Base-by-base conservation (phyloP, 2,797 vertebrate species). In the Microctenopoma lineatum region DNA sequence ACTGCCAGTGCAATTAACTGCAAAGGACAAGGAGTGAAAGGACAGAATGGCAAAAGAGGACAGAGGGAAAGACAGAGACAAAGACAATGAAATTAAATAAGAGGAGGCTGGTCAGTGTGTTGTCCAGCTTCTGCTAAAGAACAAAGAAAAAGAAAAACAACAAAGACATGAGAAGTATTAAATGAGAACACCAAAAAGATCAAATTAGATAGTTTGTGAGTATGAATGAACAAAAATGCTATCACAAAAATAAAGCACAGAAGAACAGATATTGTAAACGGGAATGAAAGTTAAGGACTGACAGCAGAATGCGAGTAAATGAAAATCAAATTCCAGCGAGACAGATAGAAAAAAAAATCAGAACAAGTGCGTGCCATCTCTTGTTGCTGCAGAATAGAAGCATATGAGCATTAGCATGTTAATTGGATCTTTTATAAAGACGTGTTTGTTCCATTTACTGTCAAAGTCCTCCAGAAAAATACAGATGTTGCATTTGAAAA, bases 11-110 rank as follows among this genome's bases (percentile, higher is more conserved):
- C 61, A 87, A 83, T 79, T 78, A 72, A 70, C 12, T 56, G 70
- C 64, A 64, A 77, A 75, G 75, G 69, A 67, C 65, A 75, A 66
- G 66, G 64, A 70, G 53, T 34, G 56, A 80, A 74, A 72, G 67
- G 54, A 62, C 38, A 53, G 67, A 61, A 46, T 27, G 38, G 66
- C 48, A 76, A 53, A 18, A 51, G 39, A 80, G 63, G 45, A 72
- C 39, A 61, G 32, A 65, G 36, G 48, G 53, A 70, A 18, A 26
- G 34, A 65, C 36, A 47, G 41, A 64, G 41, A 56, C 5, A 27
- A 45, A 58, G 21, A 56, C 61, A 70, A 77, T 32, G 0, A 52
- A 77, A 69, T 58, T 18, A 54, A 71, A 81, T 29, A 26, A 25
- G 44, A 55, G 4, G 21, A 59, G 36, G 32, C 47, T 61, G 29